phyloP scores from a whole-genome alignment of 2,113 vertebrate genomes.

The Pimephales promelas region DNA sequence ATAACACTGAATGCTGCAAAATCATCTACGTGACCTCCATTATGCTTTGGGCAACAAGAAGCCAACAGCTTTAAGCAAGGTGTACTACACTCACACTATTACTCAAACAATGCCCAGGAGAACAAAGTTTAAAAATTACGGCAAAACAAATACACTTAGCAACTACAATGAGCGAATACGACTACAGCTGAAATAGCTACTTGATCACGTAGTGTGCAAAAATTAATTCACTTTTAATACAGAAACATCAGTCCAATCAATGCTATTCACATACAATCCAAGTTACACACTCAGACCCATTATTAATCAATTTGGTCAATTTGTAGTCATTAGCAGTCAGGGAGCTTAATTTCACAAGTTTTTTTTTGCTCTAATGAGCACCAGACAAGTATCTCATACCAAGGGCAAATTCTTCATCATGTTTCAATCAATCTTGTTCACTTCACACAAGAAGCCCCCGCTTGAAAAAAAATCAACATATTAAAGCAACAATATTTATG shows the following conservation, averaged over 20 bases:
- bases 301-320: conserved; percentile 46
- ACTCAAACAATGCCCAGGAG: background rate
- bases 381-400: background rate
- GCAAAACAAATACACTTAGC: background rate
- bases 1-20: conserved; percentile 3
- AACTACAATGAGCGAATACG: background rate
- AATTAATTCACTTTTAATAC: background rate
- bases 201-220: background rate
- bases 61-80: background rate
- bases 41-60: background rate
- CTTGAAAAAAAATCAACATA: conserved; percentile 11
- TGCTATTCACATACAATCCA: conserved; percentile 20
- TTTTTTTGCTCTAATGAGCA: conserved; percentile 38
- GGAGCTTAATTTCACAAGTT: conserved; percentile 47
- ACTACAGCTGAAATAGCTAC: background rate
- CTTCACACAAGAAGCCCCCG: background rate
- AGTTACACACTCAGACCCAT: conserved; percentile 11
- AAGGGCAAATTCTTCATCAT: background rate
- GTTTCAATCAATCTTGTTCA: background rate
- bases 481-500: background rate
- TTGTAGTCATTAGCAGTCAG: conserved; percentile 46
- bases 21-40: background rate
- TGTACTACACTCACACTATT: background rate
- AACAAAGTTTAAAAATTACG: background rate
- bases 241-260: conserved; percentile 25